Percentiles rank a stretch among this genome's conserved stretches.
Conservation (phyloP, 2,888 invertebrate species). For the Idaea biselata region DNA sequence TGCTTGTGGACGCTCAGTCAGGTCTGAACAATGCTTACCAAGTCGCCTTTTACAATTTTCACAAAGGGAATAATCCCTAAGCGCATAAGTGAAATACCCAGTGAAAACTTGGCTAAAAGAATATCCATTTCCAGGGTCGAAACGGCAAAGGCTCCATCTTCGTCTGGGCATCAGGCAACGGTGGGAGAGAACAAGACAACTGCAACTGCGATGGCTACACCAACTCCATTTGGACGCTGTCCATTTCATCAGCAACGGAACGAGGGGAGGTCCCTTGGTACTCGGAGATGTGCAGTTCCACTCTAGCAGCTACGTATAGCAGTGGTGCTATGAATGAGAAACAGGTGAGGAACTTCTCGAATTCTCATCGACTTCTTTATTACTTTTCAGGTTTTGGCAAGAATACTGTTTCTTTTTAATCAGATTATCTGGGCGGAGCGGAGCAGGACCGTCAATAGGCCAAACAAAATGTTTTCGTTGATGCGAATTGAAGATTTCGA, state of each 20-base stretch:
- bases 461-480: no score
- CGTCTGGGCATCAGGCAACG: conserved; percentile 99
- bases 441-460: no score
- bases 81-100: neutral
- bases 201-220: conserved; percentile 99
- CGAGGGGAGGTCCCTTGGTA: conserved; percentile 97
- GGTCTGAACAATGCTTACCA: no score
- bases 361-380: neutral
- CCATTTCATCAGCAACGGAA: conserved; percentile 96
- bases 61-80: no score
- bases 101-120: neutral
- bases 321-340: conserved; percentile 95
- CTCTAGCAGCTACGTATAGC: conserved; percentile 98
- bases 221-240: conserved; percentile 98
- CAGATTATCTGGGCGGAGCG: no score
- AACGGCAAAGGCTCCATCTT: conserved; percentile 97
- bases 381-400: neutral
- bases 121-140: conserved; percentile 84
- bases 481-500: no score
- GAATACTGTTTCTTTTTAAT: no score
- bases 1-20: no score
- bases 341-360: conserved; percentile 77
- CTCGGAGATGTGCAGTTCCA: conserved; percentile 99
- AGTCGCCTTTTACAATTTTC: no score
- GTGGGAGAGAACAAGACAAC: conserved; percentile 96